Base-by-base conservation (phyloP, 2,797 vertebrate genomes). In the Sebastes nivosus region DNA sequence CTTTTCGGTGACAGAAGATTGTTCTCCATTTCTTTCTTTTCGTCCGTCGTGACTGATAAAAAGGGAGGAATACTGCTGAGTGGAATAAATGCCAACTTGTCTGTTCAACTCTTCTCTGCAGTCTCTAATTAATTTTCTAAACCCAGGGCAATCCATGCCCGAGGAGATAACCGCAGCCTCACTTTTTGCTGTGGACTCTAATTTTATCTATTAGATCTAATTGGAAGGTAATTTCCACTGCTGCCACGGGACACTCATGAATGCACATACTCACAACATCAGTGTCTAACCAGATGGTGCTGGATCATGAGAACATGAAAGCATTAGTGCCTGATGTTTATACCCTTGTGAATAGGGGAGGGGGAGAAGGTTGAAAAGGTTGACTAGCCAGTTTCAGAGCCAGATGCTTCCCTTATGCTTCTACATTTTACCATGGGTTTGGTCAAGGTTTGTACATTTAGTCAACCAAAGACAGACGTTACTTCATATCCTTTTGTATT, bases 201-300 rank as follows among this genome's bases (percentile, higher is more conserved):
- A 76, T 82, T 79, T 72, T 52, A 81, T 79, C 66, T 22, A 77
- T 81, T 88, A 78, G 25, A 80, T 85, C 75, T 83, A 77, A 87
- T 74, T 76, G 72, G 79, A 76, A 75, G 74, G 50, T 83, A 63
- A 88, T 87, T 85, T 81, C 69, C 69, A 61, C n/a, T 52, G 68
- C 67, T 71, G 72, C 74, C 64, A 71, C 79, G 64, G 74, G 77
- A 75, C 61, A 59, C n/a, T 80, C 18, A 38, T 74, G 69, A 57
- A 72, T n/a, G 25, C 50, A 72, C 68, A n/a, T 5, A 24, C 42
- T 57, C 58, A 22, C 10, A 52, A 54, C 64, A 46, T 77, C 66
- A 18, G 9, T n/a, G 34, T 54, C 16, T 4, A 22, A 69, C 2
- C 68, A 70, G 75, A 81, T 70, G 70, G 60, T 32, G 64, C n/a